A percentile compares a stretch with the other conserved stretches of the same genome.
Evolutionary conservation across 2,888 invertebrate genomes (phyloP).

Genomic region (Thalpophila matura): DNA sequence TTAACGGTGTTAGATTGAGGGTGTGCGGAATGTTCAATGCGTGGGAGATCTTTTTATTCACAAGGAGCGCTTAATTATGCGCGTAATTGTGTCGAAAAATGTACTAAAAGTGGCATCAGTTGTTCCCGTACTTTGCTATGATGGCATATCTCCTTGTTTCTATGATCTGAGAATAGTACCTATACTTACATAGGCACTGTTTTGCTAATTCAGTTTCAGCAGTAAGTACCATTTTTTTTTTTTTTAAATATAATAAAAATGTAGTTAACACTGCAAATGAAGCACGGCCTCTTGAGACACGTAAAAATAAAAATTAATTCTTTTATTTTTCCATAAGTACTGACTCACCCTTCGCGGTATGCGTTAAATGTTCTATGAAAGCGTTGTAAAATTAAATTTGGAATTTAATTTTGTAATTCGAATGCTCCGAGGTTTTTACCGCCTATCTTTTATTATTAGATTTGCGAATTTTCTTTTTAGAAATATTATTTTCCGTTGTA

Average conservation of each 20-base stretch:
- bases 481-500: constrained; percentile 46
- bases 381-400: constrained; percentile 81
- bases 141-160: too few relatives aligned
- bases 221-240: neutral
- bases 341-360: constrained; percentile 67
- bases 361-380: constrained; percentile 74
- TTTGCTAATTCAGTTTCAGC: constrained; percentile 1
- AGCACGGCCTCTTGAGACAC: constrained; percentile 21
- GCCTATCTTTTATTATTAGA: constrained; percentile 48
- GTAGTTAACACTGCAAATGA: constrained; percentile 49
- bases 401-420: constrained; percentile 82
- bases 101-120: too few relatives aligned
- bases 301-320: constrained; percentile 51
- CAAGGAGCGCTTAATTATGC: too few relatives aligned
- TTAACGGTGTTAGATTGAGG: too few relatives aligned
- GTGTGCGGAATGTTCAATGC: too few relatives aligned
- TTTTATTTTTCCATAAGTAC: constrained; percentile 46
- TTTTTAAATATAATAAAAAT: constrained; percentile 21
- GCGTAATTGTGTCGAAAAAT: too few relatives aligned
- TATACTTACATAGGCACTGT: neutral
- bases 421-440: constrained; percentile 68
- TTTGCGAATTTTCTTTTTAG: constrained; percentile 44
- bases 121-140: too few relatives aligned
- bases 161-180: neutral
- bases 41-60: too few relatives aligned